Evolutionary conservation across 2,888 invertebrate genomes (phyloP).

Genomic region (Latrodectus hesperus): DNA sequence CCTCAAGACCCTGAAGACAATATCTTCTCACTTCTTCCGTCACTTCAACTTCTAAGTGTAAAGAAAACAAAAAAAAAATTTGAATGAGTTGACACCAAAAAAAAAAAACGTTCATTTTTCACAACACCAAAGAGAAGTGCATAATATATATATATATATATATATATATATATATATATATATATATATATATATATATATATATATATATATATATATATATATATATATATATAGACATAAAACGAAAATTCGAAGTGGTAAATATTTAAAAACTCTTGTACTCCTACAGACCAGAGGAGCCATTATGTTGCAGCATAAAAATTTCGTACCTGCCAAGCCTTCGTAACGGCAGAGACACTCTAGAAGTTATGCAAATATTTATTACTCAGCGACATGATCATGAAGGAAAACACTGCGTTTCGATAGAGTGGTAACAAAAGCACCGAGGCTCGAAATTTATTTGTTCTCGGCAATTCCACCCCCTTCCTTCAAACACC

Average conservation of each 20-base stretch:
- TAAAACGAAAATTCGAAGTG: neutral
- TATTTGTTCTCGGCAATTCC: conserved; percentile 25
- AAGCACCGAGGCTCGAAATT: conserved; percentile 24
- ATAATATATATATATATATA: too few species aligned
- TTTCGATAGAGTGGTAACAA: conserved; percentile 12
- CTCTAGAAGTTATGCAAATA: conserved; percentile 52
- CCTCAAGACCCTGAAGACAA: too few species aligned
- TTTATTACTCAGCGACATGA: conserved; percentile 47
- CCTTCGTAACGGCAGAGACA: neutral
- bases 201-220: too few species aligned
- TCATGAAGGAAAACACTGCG: conserved; percentile 51
- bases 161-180: too few species aligned
- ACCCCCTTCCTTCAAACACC: neutral
- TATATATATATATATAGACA: too few species aligned
- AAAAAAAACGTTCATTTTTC: too few species aligned
- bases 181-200: too few species aligned
- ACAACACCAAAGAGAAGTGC: too few species aligned
- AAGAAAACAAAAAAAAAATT: too few species aligned
- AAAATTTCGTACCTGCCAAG: neutral
- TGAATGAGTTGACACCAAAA: too few species aligned
- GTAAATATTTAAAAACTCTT: neutral
- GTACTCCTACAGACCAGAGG: neutral
- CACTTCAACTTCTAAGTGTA: too few species aligned
- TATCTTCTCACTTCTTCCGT: too few species aligned
- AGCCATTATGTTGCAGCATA: neutral